Evolutionary conservation across 1,140 invertebrate species (phyloP).

Genomic region (Meloidogyne floridensis): DNA sequence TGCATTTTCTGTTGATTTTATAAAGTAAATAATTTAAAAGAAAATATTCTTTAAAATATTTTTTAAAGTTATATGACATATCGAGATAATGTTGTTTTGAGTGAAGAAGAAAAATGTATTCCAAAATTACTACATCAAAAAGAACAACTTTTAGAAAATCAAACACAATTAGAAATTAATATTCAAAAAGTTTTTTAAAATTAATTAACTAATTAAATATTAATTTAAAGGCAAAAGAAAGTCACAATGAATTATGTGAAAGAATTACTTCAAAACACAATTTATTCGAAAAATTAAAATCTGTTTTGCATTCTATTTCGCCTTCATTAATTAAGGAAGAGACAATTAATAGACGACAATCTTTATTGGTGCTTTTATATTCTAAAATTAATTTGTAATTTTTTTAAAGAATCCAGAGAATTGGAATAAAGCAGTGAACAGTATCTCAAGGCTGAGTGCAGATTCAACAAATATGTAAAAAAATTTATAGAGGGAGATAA

Average conservation of each 20-base stretch:
- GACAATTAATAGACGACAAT: neutral
- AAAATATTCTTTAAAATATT: constrained; percentile 3
- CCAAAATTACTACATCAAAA: constrained; percentile 28
- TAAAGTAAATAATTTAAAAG: constrained; percentile 31
- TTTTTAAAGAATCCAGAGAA: neutral
- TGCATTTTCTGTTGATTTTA: constrained; percentile 41
- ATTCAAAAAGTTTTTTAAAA: neutral
- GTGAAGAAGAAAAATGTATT: constrained; percentile 38
- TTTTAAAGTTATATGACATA: constrained; percentile 47
- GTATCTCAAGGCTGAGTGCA: neutral
- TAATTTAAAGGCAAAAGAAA: neutral
- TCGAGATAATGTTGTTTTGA: constrained; percentile 38
- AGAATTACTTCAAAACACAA: neutral
- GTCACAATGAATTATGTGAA: neutral
- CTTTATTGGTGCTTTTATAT: neutral
- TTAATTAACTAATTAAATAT: neutral
- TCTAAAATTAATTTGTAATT: neutral
- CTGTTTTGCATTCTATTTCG: neutral
- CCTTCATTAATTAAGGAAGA: neutral
- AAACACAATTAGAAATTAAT: neutral
- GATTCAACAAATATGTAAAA: neutral
- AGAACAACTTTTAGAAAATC: constrained; percentile 9
- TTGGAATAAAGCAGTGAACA: neutral
- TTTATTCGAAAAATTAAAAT: neutral
- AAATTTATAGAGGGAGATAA: neutral